Evolutionary conservation across 30 jellyfish, hydroid and myxozoan species (phyloP).

Genomic region (Hydractinia echinata): DNA sequence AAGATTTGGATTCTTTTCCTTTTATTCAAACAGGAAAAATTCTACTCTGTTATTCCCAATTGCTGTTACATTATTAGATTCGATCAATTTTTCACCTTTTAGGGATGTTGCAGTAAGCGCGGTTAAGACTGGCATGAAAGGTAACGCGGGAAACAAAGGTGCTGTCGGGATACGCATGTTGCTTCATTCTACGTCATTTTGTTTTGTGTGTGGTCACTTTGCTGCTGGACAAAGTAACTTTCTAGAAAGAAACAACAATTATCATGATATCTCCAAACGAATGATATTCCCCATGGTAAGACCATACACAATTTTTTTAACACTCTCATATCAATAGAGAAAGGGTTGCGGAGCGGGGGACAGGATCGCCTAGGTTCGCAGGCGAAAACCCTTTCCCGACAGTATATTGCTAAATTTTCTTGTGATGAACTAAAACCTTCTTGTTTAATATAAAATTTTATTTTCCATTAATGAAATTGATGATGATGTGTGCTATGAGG

Average conservation of each 20-base stretch:
- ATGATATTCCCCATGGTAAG: slow-evolving; percentile 89
- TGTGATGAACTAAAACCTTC: too few species aligned
- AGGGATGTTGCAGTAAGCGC: slow-evolving; percentile 93
- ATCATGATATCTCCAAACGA: slow-evolving; percentile 76
- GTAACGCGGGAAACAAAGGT: slow-evolving; percentile 98
- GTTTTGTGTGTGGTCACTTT: slow-evolving; percentile 95
- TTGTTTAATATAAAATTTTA: too few species aligned
- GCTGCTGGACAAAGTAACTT: slow-evolving; percentile 97
- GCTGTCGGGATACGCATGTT: slow-evolving; percentile 91
- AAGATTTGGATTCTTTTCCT: not conserved
- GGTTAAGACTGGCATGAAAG: slow-evolving; percentile 97
- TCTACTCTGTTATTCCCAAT: not conserved
- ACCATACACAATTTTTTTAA: not conserved
- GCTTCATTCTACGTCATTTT: slow-evolving; percentile 83
- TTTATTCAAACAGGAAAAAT: not conserved
- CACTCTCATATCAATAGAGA: not conserved
- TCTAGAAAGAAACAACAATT: slow-evolving; percentile 74
- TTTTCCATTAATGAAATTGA: too few species aligned
- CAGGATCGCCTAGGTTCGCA: not conserved
- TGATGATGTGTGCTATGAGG: too few species aligned
- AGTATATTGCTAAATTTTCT: too few species aligned
- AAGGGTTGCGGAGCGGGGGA: not conserved
- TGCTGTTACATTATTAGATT: too few species aligned
- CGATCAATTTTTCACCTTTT: not conserved
- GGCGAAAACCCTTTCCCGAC: too few species aligned